Percentiles rank a stretch among this genome's conserved stretches.
phyloP scores from a whole-genome alignment of 2,797 vertebrate species.

The Chelon auratus region DNA sequence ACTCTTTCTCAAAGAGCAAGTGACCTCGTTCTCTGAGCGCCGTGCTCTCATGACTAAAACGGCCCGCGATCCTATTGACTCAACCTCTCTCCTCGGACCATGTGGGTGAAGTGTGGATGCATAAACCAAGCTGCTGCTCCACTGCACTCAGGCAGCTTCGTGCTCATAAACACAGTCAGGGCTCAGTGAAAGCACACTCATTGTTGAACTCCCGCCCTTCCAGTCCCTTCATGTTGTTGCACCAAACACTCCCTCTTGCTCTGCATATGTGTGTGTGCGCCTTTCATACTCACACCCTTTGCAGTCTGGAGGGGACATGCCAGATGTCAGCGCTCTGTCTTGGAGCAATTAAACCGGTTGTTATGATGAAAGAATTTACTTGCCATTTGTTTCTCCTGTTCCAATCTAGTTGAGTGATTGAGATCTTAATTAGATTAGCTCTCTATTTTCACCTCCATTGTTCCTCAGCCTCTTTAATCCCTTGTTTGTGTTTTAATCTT shows the following conservation, averaged over 20 bases:
- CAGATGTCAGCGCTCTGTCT: conserved; percentile 79
- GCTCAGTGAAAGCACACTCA: conserved; percentile 73
- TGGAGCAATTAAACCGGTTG: conserved; percentile 77
- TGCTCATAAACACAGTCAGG: conserved; percentile 79
- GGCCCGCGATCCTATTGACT: conserved; percentile 50
- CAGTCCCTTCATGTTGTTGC: conserved; percentile 60
- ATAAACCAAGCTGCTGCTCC: conserved; percentile 72
- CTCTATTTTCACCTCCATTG: conserved; percentile 59
- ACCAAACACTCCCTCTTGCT: conserved; percentile 37
- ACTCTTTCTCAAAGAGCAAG: conserved; percentile 29
- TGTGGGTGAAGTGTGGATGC: conserved; percentile 68
- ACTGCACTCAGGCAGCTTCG: conserved; percentile 67
- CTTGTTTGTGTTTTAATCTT: conserved; percentile 60
- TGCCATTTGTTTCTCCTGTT: conserved; percentile 78
- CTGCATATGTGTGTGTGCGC: conserved; percentile 7
- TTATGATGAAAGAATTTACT: conserved; percentile 81
- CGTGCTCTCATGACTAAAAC: conserved; percentile 42
- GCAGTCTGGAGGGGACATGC: conserved; percentile 69
- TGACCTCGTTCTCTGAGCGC: conserved; percentile 59
- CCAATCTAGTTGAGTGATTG: conserved; percentile 80
- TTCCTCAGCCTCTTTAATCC: conserved; percentile 64
- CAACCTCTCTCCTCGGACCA: conserved; percentile 59
- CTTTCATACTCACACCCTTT: conserved; percentile 31
- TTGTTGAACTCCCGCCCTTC: conserved; percentile 69
- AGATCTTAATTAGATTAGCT: conserved; percentile 81